Conservation (phyloP, 37 sponge, comb jelly and placozoan species). For the Ephydatia muelleri region DNA sequence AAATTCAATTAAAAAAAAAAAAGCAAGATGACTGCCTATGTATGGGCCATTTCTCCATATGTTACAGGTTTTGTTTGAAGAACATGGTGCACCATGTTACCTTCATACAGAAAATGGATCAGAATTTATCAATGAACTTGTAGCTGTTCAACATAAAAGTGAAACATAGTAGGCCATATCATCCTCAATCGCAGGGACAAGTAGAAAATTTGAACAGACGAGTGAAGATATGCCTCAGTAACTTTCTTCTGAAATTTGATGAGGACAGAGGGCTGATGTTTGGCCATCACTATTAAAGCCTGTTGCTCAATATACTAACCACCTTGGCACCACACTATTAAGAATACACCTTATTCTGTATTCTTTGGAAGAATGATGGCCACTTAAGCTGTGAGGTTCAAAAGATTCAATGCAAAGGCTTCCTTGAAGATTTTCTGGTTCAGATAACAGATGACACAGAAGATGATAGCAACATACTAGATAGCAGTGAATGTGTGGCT, state of each 20-base stretch:
- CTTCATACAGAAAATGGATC: constrained; percentile 30
- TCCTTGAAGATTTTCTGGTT: constrained; percentile 1
- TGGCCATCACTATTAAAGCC: constrained; percentile 13
- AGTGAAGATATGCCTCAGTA: constrained; percentile 17
- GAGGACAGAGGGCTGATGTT: constrained; percentile 1
- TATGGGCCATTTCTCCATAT: no score
- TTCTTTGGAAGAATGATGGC: constrained; percentile 10
- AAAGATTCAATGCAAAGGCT: neutral
- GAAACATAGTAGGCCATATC: constrained; percentile 27
- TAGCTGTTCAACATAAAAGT: constrained; percentile 4
- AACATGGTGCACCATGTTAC: constrained; percentile 5
- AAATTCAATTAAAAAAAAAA: no score
- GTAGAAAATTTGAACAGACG: constrained; percentile 27
- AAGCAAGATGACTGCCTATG: no score
- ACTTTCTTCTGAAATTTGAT: constrained; percentile 11
- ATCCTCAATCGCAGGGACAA: constrained; percentile 34
- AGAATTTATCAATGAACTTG: constrained; percentile 13
- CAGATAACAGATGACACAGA: neutral
- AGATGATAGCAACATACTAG: neutral
- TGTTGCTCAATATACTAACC: neutral
- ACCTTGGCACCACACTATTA: constrained; percentile 9
- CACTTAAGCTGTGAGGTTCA: constrained; percentile 6
- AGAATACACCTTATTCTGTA: constrained; percentile 1
- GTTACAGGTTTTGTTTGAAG: neutral
- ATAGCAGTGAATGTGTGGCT: neutral